Percentiles rank a stretch among this genome's conserved stretches.
Evolutionary conservation across 2,888 invertebrate genomes (phyloP).

Genomic region (Oasisia sp.): DNA sequence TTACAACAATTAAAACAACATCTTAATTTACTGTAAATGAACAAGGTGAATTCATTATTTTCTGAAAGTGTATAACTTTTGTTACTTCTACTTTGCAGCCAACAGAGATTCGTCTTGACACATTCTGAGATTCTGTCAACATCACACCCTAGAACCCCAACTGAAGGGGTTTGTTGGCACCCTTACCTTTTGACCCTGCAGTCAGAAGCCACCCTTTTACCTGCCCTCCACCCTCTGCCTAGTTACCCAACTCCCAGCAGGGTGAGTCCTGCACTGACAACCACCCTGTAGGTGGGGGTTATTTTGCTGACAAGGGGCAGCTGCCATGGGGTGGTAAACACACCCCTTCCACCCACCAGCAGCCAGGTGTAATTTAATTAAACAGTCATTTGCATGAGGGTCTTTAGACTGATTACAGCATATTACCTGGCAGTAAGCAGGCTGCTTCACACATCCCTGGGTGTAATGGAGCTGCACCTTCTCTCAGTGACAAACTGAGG

Average conservation of each 20-base stretch:
- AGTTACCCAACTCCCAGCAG: conserved; percentile 3
- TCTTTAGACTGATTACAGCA: conserved; percentile 17
- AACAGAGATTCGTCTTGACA: too few species aligned
- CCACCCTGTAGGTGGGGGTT: not conserved
- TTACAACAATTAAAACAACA: too few species aligned
- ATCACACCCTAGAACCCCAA: not conserved
- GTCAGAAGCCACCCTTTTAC: not conserved
- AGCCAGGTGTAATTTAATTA: conserved; percentile 17
- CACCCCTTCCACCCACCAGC: conserved; percentile 1
- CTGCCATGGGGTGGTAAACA: conserved; percentile 4
- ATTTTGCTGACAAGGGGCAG: conserved; percentile 6
- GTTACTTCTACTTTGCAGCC: too few species aligned
- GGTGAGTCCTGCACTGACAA: not conserved
- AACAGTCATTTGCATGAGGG: not conserved
- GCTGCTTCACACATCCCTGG: not conserved
- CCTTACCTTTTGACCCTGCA: conserved; percentile 17
- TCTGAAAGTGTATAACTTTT: not conserved
- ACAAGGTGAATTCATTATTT: not conserved
- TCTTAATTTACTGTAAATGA: not conserved
- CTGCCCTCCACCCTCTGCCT: not conserved
- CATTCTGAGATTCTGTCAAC: not conserved
- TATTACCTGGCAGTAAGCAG: not conserved
- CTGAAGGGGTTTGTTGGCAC: not conserved
- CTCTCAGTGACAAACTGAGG: not conserved
- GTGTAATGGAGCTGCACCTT: not conserved